Conservation (phyloP, 1,140 invertebrate genomes). For the Danaus melanippus region DNA sequence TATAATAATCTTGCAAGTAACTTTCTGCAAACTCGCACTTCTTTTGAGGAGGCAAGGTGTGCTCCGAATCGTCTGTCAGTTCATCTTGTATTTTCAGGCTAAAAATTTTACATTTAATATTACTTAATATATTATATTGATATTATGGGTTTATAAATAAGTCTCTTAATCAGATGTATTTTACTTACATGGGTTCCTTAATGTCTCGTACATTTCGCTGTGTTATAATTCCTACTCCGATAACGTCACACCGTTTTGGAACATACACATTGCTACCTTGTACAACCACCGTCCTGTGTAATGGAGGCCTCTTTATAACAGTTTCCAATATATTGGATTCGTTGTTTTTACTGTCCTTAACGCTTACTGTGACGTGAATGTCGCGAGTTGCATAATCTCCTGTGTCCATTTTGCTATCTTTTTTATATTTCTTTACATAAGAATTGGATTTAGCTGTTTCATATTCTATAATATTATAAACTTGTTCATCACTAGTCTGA, state of each 20-base stretch:
- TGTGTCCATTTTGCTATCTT: conserved; percentile 18
- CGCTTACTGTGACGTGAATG: conserved; percentile 24
- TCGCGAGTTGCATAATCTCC: conserved; percentile 23
- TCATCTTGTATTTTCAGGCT: conserved; percentile 39
- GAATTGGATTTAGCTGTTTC: conserved; percentile 29
- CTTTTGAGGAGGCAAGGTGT: conserved; percentile 20
- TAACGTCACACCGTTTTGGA: conserved; percentile 38
- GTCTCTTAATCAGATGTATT: conserved; percentile 8
- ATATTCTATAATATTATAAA: conserved; percentile 56
- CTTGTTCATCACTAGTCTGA: conserved; percentile 47
- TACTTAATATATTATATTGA: background rate
- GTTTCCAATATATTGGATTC: conserved; percentile 27
- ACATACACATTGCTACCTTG: conserved; percentile 37
- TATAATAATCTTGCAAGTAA: conserved; percentile 46
- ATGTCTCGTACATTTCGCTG: conserved; percentile 36
- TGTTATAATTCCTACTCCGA: conserved; percentile 47
- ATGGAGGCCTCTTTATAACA: conserved; percentile 19
- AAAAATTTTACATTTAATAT: conserved; percentile 17
- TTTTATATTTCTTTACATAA: conserved; percentile 22
- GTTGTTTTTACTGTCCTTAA: conserved; percentile 19
- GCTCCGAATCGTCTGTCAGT: conserved; percentile 30
- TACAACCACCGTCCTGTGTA: conserved; percentile 30
- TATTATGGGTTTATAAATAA: conserved; percentile 3
- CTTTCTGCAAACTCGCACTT: conserved; percentile 49
- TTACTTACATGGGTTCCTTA: conserved; percentile 44